Evolutionary conservation across 2,888 invertebrate genomes (phyloP), one percentile per base, ranked within the genome.

Genomic region (Tillus elongatus): DNA sequence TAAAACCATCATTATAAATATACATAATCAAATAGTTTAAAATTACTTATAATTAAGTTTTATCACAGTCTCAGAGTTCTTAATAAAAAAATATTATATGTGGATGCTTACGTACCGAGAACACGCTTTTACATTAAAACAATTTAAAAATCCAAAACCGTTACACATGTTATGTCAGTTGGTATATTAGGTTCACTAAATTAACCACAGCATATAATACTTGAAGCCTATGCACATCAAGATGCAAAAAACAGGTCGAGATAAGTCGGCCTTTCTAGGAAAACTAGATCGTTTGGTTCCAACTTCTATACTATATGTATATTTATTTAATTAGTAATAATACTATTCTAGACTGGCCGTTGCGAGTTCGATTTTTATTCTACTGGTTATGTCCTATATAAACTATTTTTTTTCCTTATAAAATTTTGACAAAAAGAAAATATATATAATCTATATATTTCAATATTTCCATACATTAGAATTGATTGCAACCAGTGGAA

Each of bases 321-420:
- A 67, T 50, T 53, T 69, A 70, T 71, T 40, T 54, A 51, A 48
- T 51, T 55, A 43, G 48, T 72, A 73, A 72, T 75, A 75, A 74
- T 74, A 74, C 74, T 75, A 74, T 70, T 66, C 72, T 74, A 74
- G 77, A 79, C 78, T 79, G 79, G 79, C 79, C 79, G 69, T 75
- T 52, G 54, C 51, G 46, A 47, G 39, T 47, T 40, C 39, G 37
- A 41, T n/a, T 49, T 48, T 51, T 51, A 49, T 54, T 56, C 52
- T 52, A 53, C 53, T 49, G 54, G 53, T 53, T 49, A 41, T 34
- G 36, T 27, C 19, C 32, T 12, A 39, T 11, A 33, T 27, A 29
- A 30, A 11, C 11, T 26, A n/a, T n/a, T n/a, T n/a, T n/a, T n/a
- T n/a, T n/a, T n/a, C n/a, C n/a, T n/a, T n/a, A n/a, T n/a, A n/a